phyloP scores from a whole-genome alignment of 2,113 vertebrate genomes.

The Lampris megalopsis region DNA sequence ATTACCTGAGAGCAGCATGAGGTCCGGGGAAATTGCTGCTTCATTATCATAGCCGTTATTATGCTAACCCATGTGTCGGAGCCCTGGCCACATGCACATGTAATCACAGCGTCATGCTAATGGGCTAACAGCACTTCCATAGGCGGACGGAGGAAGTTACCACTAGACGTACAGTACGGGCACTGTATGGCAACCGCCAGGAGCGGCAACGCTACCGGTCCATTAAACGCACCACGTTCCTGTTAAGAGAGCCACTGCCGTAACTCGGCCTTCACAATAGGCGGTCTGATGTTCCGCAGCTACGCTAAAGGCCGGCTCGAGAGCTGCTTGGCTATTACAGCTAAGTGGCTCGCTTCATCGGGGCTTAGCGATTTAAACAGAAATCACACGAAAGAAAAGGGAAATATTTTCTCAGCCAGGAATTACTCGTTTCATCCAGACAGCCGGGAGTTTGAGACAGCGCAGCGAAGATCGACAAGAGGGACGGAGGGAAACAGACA shows the following conservation, averaged over 20 bases:
- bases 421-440: too few relatives aligned
- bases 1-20: conserved; percentile 72
- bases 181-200: too few relatives aligned
- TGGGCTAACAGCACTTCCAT: conserved; percentile 41
- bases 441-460: too few relatives aligned
- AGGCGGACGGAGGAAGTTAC: conserved; percentile 33
- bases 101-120: conserved; percentile 30
- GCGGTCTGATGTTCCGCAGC: conserved; percentile 52
- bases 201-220: neutral
- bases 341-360: conserved; percentile 63
- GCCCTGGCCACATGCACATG: conserved; percentile 30
- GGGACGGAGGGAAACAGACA: too few relatives aligned
- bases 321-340: conserved; percentile 46
- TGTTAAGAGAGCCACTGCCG: neutral
- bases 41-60: conserved; percentile 79
- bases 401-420: too few relatives aligned
- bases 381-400: too few relatives aligned
- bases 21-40: conserved; percentile 62
- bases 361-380: too few relatives aligned
- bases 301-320: conserved; percentile 54
- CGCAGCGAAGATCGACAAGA: too few relatives aligned
- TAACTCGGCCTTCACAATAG: conserved; percentile 16
- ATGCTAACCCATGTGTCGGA: conserved; percentile 68
- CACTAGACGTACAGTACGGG: neutral
- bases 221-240: conserved; percentile 31